Evolutionary conservation across 2,113 vertebrate species (phyloP), one percentile per base, ranked within the genome.

Genomic region (Vulpes vulpes): DNA sequence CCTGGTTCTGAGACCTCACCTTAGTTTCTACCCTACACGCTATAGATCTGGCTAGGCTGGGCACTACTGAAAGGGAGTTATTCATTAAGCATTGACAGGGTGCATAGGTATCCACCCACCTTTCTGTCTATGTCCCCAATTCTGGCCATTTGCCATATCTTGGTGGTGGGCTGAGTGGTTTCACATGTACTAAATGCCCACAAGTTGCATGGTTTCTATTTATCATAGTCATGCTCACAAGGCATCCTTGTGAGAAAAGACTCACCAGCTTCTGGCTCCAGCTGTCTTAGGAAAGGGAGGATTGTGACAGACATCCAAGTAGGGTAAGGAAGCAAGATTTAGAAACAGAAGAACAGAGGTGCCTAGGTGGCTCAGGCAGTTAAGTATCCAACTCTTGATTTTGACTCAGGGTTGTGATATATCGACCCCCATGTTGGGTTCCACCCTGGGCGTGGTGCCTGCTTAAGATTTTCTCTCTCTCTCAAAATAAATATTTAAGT

Each of bases 1-100:
- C 94, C 81, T 59, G 84, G 49, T 91, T 64, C 86, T 16, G 64
- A 22, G 25, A 49, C 71, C 65, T 93, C 35, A 22, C 19, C 81
- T 85, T 88, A 64, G 76, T 91, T 96, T 78, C 78, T 25, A 2
- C 51, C 22, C 53, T n/a, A 16, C 1, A 35, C 11, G 27, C 19
- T 30, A 27, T 11, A 57, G 57, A 59, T 43, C 81, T 84, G 71
- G 65, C 32, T 30, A 60, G 38, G 2, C 71, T 83, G 23, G 59
- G 65, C 8, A 10, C 17, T 80, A 6, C 60, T 82, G 84, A 96
- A 96, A 96, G 62, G 35, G 83, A 92, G 49, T 78, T 71, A 94
- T 96, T 97, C 80, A 94, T 67, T 64, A 62, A 25, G 30, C 8
- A 53, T 69, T 73, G 65, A n/a, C 17, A 85, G n/a, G 3, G 16